These are phyloP conservation scores for Martes flavigula DNA, from an alignment of 2,797 vertebrate genomes.

Conservation along the genomic window DNA sequence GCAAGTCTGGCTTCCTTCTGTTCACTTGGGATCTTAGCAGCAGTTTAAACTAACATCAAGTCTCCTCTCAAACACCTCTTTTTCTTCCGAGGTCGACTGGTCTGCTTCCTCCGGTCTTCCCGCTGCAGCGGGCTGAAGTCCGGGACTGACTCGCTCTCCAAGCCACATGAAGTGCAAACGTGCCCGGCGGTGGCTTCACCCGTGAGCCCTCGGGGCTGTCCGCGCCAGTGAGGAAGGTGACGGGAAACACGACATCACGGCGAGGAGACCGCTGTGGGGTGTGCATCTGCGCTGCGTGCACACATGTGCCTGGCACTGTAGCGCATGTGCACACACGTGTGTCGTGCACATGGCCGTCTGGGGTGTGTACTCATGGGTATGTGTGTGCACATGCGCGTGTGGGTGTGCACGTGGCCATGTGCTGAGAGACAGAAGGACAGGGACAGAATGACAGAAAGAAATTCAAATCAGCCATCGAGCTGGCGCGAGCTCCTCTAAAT, in stretches of 20 bases:
- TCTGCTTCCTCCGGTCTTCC: neutral
- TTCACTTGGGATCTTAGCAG: neutral
- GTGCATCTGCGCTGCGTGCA: neutral
- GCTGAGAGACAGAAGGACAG: neutral
- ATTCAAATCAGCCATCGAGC: neutral
- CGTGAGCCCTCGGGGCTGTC: neutral
- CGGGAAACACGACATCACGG: rapidly evolving
- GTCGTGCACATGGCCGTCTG: neutral
- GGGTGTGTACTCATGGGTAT: neutral
- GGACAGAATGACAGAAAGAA: neutral
- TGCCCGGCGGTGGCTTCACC: neutral
- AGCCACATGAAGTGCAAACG: rapidly evolving
- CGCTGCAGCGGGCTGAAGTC: too few relatives aligned
- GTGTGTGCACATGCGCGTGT: neutral
- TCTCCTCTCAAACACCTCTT: neutral
- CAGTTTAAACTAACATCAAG: neutral
- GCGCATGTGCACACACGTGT: too few relatives aligned
- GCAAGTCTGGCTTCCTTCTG: neutral
- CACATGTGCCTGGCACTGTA: neutral
- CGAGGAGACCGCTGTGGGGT: neutral
- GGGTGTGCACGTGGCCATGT: neutral
- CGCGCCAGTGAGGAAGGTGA: neutral
- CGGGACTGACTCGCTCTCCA: neutral
- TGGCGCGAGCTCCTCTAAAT: neutral
- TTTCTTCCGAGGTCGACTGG: neutral